Conservation (phyloP, 2,113 vertebrate genomes). For the Phylloscopus whistleri region DNA sequence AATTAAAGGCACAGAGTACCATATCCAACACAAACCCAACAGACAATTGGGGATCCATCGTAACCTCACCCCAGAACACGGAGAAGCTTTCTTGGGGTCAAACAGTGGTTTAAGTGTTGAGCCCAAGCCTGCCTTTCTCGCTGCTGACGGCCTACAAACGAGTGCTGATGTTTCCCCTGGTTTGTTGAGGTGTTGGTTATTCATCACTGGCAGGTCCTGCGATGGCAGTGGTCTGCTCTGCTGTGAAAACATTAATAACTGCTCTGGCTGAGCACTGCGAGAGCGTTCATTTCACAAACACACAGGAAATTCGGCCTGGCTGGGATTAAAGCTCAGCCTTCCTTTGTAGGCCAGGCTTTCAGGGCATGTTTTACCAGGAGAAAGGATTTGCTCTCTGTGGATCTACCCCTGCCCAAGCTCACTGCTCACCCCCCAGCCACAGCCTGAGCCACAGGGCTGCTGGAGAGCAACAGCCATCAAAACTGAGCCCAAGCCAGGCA, state of each 20-base stretch:
- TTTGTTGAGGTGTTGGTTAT: neutral
- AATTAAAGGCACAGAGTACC: too few species aligned
- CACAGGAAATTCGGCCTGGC: neutral
- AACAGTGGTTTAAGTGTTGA: neutral
- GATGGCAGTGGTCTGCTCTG: neutral
- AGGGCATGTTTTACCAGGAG: neutral
- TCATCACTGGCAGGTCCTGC: neutral
- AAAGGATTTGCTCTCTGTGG: neutral
- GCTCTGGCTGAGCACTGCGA: neutral
- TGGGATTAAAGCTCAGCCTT: neutral
- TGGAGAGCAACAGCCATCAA: neutral
- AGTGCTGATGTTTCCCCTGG: neutral
- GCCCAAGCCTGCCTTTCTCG: neutral
- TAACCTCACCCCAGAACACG: too few species aligned
- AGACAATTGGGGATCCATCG: too few species aligned
- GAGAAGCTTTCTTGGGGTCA: neutral
- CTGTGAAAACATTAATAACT: slow-evolving; percentile 50
- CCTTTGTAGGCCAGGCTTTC: neutral
- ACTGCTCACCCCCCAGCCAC: neutral
- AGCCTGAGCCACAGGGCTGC: neutral
- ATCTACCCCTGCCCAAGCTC: neutral
- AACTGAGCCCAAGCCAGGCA: neutral
- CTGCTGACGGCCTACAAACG: neutral
- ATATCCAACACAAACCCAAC: too few species aligned
- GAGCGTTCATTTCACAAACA: slow-evolving; percentile 27